Percentiles rank a stretch among this genome's conserved stretches.
Conservation (phyloP, 2,797 vertebrate genomes). For the Sebastes steindachneri region DNA sequence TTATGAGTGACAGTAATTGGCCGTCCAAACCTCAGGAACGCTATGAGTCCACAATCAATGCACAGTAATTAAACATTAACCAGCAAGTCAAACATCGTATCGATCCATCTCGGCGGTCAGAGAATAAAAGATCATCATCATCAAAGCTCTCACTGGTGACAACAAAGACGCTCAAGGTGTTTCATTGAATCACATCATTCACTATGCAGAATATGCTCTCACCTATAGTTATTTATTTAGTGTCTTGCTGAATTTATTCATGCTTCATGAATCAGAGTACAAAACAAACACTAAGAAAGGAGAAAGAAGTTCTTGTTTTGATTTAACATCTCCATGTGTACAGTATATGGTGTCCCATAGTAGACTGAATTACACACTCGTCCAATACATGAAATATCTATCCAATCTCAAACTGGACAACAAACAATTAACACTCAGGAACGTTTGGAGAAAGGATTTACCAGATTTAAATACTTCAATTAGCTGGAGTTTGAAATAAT, state of each 20-base stretch:
- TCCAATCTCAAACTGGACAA: not conserved
- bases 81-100: slow-evolving; percentile 58
- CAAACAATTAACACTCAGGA: not conserved
- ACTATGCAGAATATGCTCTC: not conserved
- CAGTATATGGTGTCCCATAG: not conserved
- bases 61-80: slow-evolving; percentile 74
- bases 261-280: not conserved
- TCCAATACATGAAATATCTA: not conserved
- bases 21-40: slow-evolving; percentile 42
- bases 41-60: slow-evolving; percentile 44
- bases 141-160: slow-evolving; percentile 18
- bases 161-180: slow-evolving; percentile 4
- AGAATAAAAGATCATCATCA: slow-evolving; percentile 15
- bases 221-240: not conserved
- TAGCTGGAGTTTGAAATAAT: not conserved
- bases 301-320: not conserved
- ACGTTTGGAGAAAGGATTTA: not conserved
- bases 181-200: slow-evolving; percentile 17
- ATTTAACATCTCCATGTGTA: not conserved
- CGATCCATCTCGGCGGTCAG: slow-evolving; percentile 13
- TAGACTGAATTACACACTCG: not conserved
- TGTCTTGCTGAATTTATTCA: not conserved
- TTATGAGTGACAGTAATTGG: slow-evolving; percentile 46
- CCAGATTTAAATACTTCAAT: not conserved
- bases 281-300: not conserved